phyloP scores from a whole-genome alignment of 2,888 invertebrate genomes.

The Thymelicus sylvestris region DNA sequence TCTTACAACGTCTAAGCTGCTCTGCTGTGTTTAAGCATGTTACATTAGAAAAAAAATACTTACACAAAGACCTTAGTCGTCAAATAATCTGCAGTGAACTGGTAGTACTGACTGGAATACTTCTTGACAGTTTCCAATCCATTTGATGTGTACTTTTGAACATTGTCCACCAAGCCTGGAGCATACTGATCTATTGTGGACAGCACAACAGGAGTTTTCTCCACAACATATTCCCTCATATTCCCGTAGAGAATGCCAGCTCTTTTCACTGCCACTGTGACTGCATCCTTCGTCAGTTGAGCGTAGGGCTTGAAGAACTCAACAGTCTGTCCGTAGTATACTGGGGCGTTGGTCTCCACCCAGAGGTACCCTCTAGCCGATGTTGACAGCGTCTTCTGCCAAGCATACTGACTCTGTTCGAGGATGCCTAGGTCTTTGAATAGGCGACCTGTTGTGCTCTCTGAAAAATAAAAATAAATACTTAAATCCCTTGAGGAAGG shows the following conservation, averaged over 20 bases:
- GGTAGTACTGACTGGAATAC: slow-evolving; percentile 79
- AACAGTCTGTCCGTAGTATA: slow-evolving; percentile 84
- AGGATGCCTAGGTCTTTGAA: slow-evolving; percentile 87
- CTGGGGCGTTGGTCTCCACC: slow-evolving; percentile 88
- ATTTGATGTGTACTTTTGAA: slow-evolving; percentile 78
- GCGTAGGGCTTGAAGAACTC: slow-evolving; percentile 86
- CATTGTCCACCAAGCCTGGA: slow-evolving; percentile 88
- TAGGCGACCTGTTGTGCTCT: slow-evolving; percentile 87
- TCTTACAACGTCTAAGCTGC: no score
- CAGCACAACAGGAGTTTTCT: slow-evolving; percentile 77
- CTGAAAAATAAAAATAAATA: slow-evolving; percentile 59
- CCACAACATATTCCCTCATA: slow-evolving; percentile 75
- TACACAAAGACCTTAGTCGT: slow-evolving; percentile 92
- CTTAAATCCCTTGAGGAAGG: no score
- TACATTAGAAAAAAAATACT: slow-evolving; percentile 67
- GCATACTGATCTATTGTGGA: slow-evolving; percentile 87
- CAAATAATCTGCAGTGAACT: slow-evolving; percentile 85
- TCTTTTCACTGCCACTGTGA: slow-evolving; percentile 82
- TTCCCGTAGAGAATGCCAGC: slow-evolving; percentile 76
- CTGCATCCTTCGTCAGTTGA: slow-evolving; percentile 85
- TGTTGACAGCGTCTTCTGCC: slow-evolving; percentile 85
- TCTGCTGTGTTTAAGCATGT: neutral
- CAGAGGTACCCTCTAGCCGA: slow-evolving; percentile 87
- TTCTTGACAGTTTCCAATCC: slow-evolving; percentile 76
- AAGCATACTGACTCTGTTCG: slow-evolving; percentile 86